These are phyloP conservation scores for Chaenogobius annularis DNA, from an alignment of 2,113 vertebrate genomes.

Conservation along the genomic window DNA sequence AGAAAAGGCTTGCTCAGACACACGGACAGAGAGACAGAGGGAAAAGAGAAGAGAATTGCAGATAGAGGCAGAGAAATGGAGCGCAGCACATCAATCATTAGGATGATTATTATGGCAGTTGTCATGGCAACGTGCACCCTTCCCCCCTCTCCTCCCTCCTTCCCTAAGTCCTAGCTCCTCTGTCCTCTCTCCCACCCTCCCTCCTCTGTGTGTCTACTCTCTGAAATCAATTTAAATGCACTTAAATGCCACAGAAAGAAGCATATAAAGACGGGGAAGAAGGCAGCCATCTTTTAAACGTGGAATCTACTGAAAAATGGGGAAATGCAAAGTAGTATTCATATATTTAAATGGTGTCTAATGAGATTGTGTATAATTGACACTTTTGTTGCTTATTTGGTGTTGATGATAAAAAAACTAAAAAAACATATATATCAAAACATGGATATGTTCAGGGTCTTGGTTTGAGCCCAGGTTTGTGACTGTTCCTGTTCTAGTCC, in stretches of 20 bases:
- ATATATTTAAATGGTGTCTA: background rate
- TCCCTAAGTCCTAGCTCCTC: slow-evolving; percentile 40
- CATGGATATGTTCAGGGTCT: background rate
- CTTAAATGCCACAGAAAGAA: slow-evolving; percentile 57
- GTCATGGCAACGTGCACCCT: slow-evolving; percentile 68
- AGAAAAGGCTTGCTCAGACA: slow-evolving; percentile 8
- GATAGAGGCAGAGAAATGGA: slow-evolving; percentile 68
- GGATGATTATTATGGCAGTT: slow-evolving; percentile 76
- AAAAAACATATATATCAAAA: background rate
- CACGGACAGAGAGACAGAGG: slow-evolving; percentile 36
- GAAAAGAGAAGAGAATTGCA: slow-evolving; percentile 36
- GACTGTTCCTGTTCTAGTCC: background rate
- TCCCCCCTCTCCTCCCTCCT: slow-evolving; percentile 49
- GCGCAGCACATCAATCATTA: slow-evolving; percentile 76
- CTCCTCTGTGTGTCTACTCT: slow-evolving; percentile 44
- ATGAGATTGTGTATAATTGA: background rate
- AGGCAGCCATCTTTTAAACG: slow-evolving; percentile 20
- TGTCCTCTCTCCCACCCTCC: slow-evolving; percentile 13
- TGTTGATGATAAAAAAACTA: background rate
- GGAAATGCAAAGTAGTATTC: background rate
- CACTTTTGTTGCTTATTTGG: background rate
- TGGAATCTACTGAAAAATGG: background rate
- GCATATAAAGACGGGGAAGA: slow-evolving; percentile 24
- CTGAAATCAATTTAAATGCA: slow-evolving; percentile 67
- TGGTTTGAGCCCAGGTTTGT: background rate